Conservation (phyloP, 1,140 invertebrate species). For the Laupala kohalensis region DNA sequence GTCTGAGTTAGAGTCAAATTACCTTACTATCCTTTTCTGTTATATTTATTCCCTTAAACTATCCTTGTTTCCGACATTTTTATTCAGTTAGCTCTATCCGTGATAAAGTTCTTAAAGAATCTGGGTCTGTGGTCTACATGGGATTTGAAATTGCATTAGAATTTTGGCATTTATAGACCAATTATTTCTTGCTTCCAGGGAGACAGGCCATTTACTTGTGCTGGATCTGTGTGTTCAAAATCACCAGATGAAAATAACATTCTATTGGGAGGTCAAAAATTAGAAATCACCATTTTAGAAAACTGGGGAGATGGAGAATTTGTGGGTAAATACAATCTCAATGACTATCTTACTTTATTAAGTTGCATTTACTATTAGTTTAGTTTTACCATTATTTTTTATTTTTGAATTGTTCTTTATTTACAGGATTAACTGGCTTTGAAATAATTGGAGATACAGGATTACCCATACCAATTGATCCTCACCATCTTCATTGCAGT, state of each 20-base stretch:
- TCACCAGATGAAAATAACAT: conserved; percentile 22
- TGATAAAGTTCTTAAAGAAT: too few relatives aligned
- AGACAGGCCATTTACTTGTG: conserved; percentile 19
- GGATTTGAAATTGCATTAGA: too few relatives aligned
- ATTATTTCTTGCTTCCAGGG: conserved; percentile 19
- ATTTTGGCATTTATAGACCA: background rate
- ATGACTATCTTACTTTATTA: background rate
- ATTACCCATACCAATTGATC: conserved; percentile 20
- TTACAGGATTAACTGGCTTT: conserved; percentile 36
- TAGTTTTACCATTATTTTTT: background rate
- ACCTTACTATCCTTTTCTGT: too few relatives aligned
- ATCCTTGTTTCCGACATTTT: too few relatives aligned
- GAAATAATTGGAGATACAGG: conserved; percentile 31
- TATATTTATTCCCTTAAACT: too few relatives aligned
- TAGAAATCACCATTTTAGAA: conserved; percentile 38
- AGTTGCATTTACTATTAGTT: background rate
- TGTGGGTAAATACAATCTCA: conserved; percentile 8
- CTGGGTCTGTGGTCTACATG: too few relatives aligned
- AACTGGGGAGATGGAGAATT: conserved; percentile 39
- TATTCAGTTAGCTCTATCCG: too few relatives aligned
- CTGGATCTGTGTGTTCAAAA: conserved; percentile 15
- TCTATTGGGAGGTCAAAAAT: conserved; percentile 27
- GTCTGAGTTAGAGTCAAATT: too few relatives aligned
- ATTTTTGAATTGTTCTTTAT: background rate
- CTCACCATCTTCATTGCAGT: conserved; percentile 9